Evolutionary conservation across 2,797 vertebrate species (phyloP).

Genomic region (Lagocephalus sceleratus): DNA sequence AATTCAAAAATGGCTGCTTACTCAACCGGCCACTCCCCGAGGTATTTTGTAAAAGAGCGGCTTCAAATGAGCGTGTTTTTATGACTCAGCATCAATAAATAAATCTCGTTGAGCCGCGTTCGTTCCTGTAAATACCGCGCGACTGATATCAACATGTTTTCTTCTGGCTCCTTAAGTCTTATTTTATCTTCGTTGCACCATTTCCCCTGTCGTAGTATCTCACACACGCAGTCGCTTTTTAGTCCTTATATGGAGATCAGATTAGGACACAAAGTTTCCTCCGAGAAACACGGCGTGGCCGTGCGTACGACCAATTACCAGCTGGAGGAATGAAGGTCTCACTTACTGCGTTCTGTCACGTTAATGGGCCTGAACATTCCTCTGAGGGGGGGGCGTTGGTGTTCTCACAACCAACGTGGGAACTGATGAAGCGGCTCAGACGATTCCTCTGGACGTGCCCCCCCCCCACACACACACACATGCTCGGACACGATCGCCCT

Average conservation of each 20-base stretch:
- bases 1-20: neutral
- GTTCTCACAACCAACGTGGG: too few species aligned
- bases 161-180: neutral
- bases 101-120: too few species aligned
- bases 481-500: too few species aligned
- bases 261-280: constrained; percentile 3
- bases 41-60: neutral
- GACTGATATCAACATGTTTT: neutral
- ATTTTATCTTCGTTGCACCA: constrained; percentile 10
- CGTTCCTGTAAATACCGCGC: neutral
- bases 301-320: constrained; percentile 11
- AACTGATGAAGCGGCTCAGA: too few species aligned
- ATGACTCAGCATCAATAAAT: too few species aligned
- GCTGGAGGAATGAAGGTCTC: neutral
- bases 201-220: constrained; percentile 10
- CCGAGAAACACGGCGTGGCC: constrained; percentile 7
- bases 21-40: constrained; percentile 12
- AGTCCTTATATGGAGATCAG: constrained; percentile 5
- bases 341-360: too few species aligned
- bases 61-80: too few species aligned
- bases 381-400: too few species aligned
- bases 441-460: too few species aligned
- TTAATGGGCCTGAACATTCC: neutral
- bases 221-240: neutral
- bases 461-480: too few species aligned